Conservation (phyloP, 2,888 invertebrate species). For the Prosapia bicincta region DNA sequence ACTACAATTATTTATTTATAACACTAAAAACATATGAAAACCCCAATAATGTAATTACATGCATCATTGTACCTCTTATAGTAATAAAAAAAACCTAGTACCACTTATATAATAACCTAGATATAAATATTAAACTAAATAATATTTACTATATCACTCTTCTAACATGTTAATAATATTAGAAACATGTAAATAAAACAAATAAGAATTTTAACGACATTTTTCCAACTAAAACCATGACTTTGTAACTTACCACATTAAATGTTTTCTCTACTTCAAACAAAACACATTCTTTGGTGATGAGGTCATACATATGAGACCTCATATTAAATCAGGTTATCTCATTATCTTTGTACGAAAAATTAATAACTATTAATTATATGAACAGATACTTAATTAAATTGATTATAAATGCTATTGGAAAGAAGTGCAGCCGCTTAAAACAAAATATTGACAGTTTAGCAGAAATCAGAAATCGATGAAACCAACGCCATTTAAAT, state of each 20-base stretch:
- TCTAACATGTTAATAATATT: too few species aligned
- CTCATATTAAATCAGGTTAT: background rate
- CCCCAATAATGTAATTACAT: too few species aligned
- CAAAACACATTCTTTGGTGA: background rate
- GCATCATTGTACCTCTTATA: too few species aligned
- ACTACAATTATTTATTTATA: too few species aligned
- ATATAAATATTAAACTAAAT: too few species aligned
- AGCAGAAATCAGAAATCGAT: background rate
- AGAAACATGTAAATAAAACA: too few species aligned
- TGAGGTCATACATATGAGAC: background rate
- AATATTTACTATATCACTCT: too few species aligned
- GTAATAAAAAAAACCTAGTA: too few species aligned
- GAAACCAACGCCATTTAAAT: background rate
- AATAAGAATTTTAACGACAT: too few species aligned
- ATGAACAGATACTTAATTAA: background rate
- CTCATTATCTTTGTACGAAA: background rate
- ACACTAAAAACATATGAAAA: too few species aligned
- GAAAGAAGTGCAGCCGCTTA: background rate
- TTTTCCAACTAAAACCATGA: too few species aligned
- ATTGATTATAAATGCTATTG: background rate
- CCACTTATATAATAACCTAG: too few species aligned
- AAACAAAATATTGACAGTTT: background rate
- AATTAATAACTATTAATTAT: background rate
- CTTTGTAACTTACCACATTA: background rate
- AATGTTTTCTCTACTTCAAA: background rate